Percentiles rank a stretch among this genome's conserved stretches.
These are phyloP conservation scores for Lamellibrachia luymesi DNA, from an alignment of 1,140 invertebrate genomes.

Conservation along the genomic window DNA sequence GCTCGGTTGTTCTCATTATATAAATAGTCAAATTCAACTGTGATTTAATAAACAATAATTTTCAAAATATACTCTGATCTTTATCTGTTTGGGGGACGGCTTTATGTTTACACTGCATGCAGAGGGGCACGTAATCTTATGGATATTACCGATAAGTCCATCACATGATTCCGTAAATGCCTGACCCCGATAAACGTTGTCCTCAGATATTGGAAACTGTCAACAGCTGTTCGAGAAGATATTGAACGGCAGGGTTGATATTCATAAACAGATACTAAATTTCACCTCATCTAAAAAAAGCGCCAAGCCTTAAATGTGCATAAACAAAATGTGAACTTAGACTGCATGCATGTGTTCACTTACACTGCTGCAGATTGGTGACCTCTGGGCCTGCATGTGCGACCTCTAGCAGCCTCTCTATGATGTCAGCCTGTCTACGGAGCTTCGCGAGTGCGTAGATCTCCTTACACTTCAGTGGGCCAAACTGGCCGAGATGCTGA, in stretches of 20 bases:
- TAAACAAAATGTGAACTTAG: neutral
- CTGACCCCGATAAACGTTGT: no score
- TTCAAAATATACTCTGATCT: no score
- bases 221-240: no score
- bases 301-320: neutral
- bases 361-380: slow-evolving; percentile 21
- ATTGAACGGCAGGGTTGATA: no score
- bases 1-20: no score
- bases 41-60: no score
- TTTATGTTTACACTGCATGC: no score
- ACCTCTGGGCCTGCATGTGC: slow-evolving; percentile 42
- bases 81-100: no score
- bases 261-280: neutral
- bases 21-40: neutral
- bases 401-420: slow-evolving; percentile 53
- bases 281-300: neutral
- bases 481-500: slow-evolving; percentile 60
- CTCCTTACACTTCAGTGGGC: slow-evolving; percentile 59
- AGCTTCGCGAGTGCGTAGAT: slow-evolving; percentile 57
- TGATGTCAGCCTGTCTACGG: slow-evolving; percentile 54
- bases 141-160: no score
- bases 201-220: no score
- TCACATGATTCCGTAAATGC: no score
- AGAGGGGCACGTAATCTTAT: no score
- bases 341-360: neutral